Evolutionary conservation across 2,113 vertebrate species (phyloP), one percentile per base, ranked within the genome.

Genomic region (Larimichthys polyactis): DNA sequence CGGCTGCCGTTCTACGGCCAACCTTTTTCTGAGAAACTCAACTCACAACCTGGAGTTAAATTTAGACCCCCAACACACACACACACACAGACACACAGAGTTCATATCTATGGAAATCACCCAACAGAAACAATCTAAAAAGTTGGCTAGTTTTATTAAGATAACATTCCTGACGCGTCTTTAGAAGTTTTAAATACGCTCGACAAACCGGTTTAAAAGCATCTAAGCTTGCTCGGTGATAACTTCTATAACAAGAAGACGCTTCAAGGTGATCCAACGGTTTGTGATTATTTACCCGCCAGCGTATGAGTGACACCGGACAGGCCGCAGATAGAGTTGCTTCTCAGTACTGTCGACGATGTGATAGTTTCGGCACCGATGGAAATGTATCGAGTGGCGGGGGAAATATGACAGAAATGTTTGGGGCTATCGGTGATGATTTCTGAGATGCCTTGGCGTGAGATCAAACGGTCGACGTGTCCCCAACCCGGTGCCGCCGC

Each of bases 281-380:
- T 64, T 57, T 78, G 22, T 85, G 81, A 92, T 91, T 90, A 90
- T 91, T 89, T 89, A 90, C 88, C 71, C 24, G 20, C n/a, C 36
- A 71, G 22, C n/a, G 77, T 58, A 27, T 75, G 70, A 83, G 63
- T 75, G 75, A 86, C 81, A 75, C 51, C 15, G 49, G 52, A n/a
- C 46, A 58, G 74, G 24, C 67, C 11, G 65, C n/a, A 70, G 92
- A 93, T 94, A 81, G 66, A 88, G 82, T 94, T 94, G 90, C 92
- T 95, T 96, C 94, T 83, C 20, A 83, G 94, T 93, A 95, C 90
- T 86, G 90, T 81, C 40, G 64, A 81, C 87, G 78, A 92, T 69
- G 63, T 27, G 89, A 92, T 90, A 79, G 84, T 68, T 78, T 72
- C 59, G 19, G 65, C 78, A 66, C 76, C 88, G 19, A 58, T 87